A percentile compares a stretch with the other conserved stretches of the same genome.
Evolutionary conservation across 2,888 invertebrate genomes (phyloP).

Genomic region (Nasonovia ribisnigri): DNA sequence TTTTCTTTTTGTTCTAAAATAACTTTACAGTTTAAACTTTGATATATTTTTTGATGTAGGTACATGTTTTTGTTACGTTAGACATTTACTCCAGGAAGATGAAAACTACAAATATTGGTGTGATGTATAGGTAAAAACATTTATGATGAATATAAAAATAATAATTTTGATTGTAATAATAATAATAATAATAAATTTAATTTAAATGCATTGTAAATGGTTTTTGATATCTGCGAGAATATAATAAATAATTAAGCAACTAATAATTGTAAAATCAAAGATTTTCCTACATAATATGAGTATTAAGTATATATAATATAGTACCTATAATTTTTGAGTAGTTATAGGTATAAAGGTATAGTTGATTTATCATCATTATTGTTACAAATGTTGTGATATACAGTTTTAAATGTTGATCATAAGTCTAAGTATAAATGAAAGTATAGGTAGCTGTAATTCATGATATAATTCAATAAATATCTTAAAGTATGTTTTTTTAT

Average conservation of each 20-base stretch:
- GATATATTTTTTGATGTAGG: background rate
- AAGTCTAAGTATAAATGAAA: background rate
- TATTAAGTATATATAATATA: background rate
- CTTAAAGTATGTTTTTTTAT: slow-evolving; percentile 25
- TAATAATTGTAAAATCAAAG: background rate
- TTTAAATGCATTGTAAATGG: slow-evolving; percentile 14
- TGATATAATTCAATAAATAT: background rate
- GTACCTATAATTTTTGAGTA: background rate
- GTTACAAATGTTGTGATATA: background rate
- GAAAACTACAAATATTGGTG: background rate
- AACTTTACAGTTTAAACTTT: background rate
- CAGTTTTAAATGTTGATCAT: background rate
- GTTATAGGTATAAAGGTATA: background rate
- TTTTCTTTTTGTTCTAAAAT: background rate
- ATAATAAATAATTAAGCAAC: background rate
- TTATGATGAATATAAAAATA: background rate
- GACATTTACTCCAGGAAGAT: background rate
- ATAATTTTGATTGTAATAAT: background rate
- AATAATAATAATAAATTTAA: background rate
- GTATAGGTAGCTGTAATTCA: background rate
- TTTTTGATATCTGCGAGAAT: background rate
- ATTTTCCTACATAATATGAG: background rate
- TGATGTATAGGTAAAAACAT: background rate
- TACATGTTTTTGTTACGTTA: background rate
- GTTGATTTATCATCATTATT: background rate